These are phyloP conservation scores for Hemibagrus guttatus DNA, from an alignment of 2,797 vertebrate species.

Conservation along the genomic window DNA sequence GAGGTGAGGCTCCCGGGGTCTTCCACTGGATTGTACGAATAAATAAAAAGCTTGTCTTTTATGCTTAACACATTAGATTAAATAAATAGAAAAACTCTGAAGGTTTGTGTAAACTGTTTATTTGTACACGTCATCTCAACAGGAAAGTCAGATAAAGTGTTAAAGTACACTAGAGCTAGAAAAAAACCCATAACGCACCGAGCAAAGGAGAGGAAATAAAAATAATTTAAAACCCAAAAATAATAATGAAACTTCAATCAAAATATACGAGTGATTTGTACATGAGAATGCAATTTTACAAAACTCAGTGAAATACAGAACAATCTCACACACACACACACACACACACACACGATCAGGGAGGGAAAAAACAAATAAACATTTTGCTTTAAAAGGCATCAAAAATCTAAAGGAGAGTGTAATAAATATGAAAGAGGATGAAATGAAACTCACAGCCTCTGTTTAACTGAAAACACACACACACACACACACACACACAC, in stretches of 20 bases:
- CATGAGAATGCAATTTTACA: constrained; percentile 70
- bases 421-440: neutral
- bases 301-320: constrained; percentile 46
- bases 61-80: neutral
- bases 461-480: neutral
- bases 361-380: neutral
- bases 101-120: constrained; percentile 86
- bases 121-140: constrained; percentile 78
- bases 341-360: constrained; percentile 4
- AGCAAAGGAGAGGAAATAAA: constrained; percentile 81
- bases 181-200: constrained; percentile 72
- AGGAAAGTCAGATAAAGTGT: constrained; percentile 80
- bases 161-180: constrained; percentile 87
- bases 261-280: constrained; percentile 88
- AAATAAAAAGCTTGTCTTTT: neutral
- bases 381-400: neutral
- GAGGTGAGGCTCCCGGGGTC: too few relatives aligned
- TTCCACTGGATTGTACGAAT: too few relatives aligned
- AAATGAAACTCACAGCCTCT: neutral
- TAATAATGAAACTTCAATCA: constrained; percentile 77
- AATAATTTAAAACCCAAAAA: constrained; percentile 64
- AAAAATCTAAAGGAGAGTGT: neutral
- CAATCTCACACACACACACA: constrained; percentile 55
- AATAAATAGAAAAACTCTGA: neutral
- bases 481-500: neutral